phyloP scores from a whole-genome alignment of 2,888 invertebrate genomes.

The Meganola albula region DNA sequence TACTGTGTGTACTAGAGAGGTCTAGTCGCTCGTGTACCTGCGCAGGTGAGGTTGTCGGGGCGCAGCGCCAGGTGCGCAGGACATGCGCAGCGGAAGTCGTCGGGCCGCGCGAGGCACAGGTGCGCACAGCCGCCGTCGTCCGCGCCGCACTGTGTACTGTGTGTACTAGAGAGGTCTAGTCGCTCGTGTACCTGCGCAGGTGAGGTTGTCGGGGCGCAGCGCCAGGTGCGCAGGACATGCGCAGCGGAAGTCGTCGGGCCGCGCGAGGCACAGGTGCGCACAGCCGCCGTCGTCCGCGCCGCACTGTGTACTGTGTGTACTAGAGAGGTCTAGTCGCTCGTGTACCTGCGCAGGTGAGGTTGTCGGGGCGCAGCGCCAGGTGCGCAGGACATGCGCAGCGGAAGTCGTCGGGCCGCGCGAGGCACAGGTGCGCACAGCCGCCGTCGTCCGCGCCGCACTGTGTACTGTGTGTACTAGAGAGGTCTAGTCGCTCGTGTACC shows the following conservation, averaged over 20 bases:
- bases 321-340: background rate
- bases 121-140: background rate
- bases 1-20: no score
- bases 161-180: background rate
- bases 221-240: conserved; percentile 89
- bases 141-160: background rate
- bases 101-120: conserved; percentile 29
- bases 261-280: background rate
- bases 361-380: conserved; percentile 80
- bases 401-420: conserved; percentile 28
- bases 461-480: no score
- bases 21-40: conserved; percentile 40
- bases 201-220: conserved; percentile 80
- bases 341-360: conserved; percentile 80
- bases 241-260: conserved; percentile 65
- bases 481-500: background rate
- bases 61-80: conserved; percentile 88
- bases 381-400: conserved; percentile 89
- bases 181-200: conserved; percentile 77
- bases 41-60: conserved; percentile 83
- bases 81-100: conserved; percentile 80
- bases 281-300: background rate
- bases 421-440: background rate
- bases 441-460: background rate
- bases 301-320: no score